Conservation (phyloP, 1,140 invertebrate species). For the Pentalonia nigronervosa region DNA sequence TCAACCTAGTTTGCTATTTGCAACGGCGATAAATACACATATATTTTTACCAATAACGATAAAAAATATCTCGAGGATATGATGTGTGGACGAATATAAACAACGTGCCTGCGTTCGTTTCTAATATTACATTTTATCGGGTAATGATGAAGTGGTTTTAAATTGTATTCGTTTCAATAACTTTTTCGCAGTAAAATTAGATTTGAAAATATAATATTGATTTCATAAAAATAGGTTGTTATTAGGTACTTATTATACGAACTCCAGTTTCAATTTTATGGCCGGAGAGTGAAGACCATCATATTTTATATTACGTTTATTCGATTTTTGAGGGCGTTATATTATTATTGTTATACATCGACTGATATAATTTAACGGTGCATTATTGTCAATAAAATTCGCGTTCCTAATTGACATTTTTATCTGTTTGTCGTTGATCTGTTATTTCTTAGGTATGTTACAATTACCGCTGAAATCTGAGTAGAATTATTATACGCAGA, state of each 20-base stretch:
- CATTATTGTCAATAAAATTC: background rate
- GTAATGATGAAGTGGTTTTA: background rate
- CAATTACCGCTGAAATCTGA: background rate
- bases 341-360: background rate
- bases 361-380: background rate
- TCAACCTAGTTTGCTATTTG: background rate
- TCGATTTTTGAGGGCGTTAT: background rate
- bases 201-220: background rate
- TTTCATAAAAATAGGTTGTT: background rate
- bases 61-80: background rate
- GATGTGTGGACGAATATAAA: background rate
- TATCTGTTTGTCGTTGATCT: background rate
- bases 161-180: background rate
- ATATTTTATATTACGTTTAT: background rate
- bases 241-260: background rate
- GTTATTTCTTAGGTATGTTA: background rate
- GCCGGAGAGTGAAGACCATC: background rate
- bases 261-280: background rate
- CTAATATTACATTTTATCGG: background rate
- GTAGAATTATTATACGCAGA: background rate
- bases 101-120: background rate
- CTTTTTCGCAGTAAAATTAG: background rate
- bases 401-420: background rate
- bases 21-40: background rate
- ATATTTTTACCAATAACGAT: background rate